phyloP scores from a whole-genome alignment of 2,888 invertebrate species.

The Altica lythri region DNA sequence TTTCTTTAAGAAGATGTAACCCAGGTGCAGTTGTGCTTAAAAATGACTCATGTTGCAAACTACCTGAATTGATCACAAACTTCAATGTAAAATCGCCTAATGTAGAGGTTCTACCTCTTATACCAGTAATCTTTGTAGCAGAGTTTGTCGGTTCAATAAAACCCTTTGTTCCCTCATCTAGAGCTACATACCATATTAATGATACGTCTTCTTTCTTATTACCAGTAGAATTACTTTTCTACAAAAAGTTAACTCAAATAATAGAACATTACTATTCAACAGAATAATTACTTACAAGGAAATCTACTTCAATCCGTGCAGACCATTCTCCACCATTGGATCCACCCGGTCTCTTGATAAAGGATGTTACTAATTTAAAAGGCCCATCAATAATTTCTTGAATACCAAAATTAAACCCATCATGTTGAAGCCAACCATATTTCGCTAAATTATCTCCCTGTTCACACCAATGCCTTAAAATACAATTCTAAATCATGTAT shows the following conservation, averaged over 20 bases:
- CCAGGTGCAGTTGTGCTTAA: conserved; percentile 74
- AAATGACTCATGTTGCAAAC: conserved; percentile 70
- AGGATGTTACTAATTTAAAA: conserved; percentile 79
- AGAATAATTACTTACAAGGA: conserved; percentile 55
- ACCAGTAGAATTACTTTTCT: conserved; percentile 14
- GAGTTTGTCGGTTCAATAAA: conserved; percentile 60
- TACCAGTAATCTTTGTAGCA: conserved; percentile 63
- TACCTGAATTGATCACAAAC: conserved; percentile 58
- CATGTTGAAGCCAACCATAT: conserved; percentile 92
- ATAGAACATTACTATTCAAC: neutral
- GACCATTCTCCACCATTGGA: conserved; percentile 93
- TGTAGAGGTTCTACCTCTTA: conserved; percentile 77
- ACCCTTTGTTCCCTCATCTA: conserved; percentile 74
- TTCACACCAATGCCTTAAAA: conserved; percentile 89
- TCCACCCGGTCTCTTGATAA: conserved; percentile 83
- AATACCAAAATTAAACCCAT: conserved; percentile 88
- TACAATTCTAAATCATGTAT: neutral
- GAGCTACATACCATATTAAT: conserved; percentile 79
- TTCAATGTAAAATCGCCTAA: conserved; percentile 76
- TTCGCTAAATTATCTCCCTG: conserved; percentile 80
- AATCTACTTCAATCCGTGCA: conserved; percentile 72
- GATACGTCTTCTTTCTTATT: conserved; percentile 62
- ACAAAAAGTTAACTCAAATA: conserved; percentile 7
- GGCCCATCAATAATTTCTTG: conserved; percentile 86
- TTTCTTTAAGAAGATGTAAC: conserved; percentile 74